Evolutionary conservation across 2,797 vertebrate species (phyloP), one percentile per base, ranked within the genome.

Genomic region (Hipposideros larvatus): DNA sequence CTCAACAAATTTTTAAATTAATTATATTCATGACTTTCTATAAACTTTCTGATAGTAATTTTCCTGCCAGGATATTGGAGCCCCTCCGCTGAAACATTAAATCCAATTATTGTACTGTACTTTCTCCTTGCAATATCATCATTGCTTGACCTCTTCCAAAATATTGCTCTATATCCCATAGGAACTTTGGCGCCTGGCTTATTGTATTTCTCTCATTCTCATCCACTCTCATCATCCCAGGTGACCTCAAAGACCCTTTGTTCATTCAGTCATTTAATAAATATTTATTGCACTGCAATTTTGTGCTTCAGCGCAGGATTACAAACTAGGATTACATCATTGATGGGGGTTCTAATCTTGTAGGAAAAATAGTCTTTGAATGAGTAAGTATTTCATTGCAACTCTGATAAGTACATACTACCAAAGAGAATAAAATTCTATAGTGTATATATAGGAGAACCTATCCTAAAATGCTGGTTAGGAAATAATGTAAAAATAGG

Each of bases 71-170:
- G 11, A 51, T 71, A 10, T 51, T 26, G 37, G 18, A 63, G 3
- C 5, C 21, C 22, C 73, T 70, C 28, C 48, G 65, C 28, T 73
- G 46, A 82, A 96, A 71, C 4, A 73, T 63, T n/a, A 48, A 46
- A 68, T 83, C 26, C 5, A 73, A 48, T 2, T 46, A 59, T 7
- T 77, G 8, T 14, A 59, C 11, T 77, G 16, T 11, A 59, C 13
- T 88, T 77, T 37, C 31, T 84, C 46, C 59, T 92, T 24, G 5
- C n/a, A 31, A 11, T 43, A 31, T 77, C n/a, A 51, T 70, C 11
- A 88, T 59, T 55, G 16, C 6, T 66, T 53, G 90, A 14, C n/a
- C 4, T 53, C 21, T 96, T 85, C 66, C 24, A 74, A 89, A 90
- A 65, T 31, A 68, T 26, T 82, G 14, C 19, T 87, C 11, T 63